phyloP scores from a whole-genome alignment of 2,797 vertebrate species.

The Rhinatrema bivittatum region DNA sequence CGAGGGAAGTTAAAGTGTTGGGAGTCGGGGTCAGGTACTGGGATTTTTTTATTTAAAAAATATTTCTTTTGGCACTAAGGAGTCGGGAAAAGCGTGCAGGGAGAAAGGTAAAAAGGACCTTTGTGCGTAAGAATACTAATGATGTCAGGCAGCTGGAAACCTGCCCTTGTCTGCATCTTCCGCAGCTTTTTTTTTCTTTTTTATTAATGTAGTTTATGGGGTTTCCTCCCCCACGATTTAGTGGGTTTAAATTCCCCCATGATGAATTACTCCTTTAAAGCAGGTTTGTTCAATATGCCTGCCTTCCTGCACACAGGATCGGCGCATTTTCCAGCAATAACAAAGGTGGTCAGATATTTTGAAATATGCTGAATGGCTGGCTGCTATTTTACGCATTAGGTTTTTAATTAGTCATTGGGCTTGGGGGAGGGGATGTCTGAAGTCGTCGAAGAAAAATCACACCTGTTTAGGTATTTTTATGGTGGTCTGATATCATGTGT shows the following conservation, averaged over 20 bases:
- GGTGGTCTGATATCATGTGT: neutral
- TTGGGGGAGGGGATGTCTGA: slow-evolving; percentile 15
- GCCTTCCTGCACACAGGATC: too few relatives aligned
- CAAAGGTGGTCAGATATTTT: slow-evolving; percentile 15
- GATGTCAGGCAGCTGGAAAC: slow-evolving; percentile 21
- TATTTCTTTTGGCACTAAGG: slow-evolving; percentile 23
- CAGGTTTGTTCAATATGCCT: too few relatives aligned
- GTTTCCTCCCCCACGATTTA: too few relatives aligned
- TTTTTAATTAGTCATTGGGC: slow-evolving; percentile 17
- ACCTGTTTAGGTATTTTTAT: slow-evolving; percentile 7
- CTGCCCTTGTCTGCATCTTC: slow-evolving; percentile 8
- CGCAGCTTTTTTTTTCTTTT: too few relatives aligned
- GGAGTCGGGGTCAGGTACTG: neutral
- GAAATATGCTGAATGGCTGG: slow-evolving; percentile 16
- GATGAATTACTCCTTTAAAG: slow-evolving; percentile 7
- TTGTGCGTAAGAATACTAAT: slow-evolving; percentile 20
- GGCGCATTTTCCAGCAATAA: slow-evolving; percentile 13
- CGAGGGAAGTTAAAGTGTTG: neutral
- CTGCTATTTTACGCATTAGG: slow-evolving; percentile 2
- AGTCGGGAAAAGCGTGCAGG: neutral
- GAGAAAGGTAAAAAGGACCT: slow-evolving; percentile 14
- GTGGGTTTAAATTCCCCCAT: slow-evolving; percentile 9
- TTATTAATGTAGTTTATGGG: too few relatives aligned
- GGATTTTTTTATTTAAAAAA: too few relatives aligned
- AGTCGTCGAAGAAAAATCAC: slow-evolving; percentile 10